Percentiles rank a stretch among this genome's conserved stretches.
phyloP scores from a whole-genome alignment of 2,797 vertebrate species.

The Pogoniulus pusillus region DNA sequence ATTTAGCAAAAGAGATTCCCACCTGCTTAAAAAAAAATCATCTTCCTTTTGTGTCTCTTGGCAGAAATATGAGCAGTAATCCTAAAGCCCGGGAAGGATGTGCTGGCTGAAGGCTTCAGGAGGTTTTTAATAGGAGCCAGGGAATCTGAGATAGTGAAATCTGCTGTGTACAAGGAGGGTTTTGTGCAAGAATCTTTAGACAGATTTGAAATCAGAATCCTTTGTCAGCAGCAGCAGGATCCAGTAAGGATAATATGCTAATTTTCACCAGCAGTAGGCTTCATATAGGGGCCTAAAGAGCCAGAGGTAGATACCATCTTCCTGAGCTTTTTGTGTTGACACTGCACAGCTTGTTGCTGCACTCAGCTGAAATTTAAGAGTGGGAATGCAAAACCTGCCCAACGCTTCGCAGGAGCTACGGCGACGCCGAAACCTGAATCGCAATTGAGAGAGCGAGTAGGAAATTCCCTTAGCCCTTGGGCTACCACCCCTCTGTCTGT shows the following conservation, averaged over 20 bases:
- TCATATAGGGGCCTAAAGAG: conserved; percentile 38
- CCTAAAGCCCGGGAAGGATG: not conserved
- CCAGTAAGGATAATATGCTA: conserved; percentile 32
- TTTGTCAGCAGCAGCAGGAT: conserved; percentile 50
- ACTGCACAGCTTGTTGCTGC: conserved; percentile 47
- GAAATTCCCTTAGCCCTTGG: conserved; percentile 55
- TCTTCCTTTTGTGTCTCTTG: not conserved
- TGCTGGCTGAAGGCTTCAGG: not conserved
- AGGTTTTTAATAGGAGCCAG: conserved; percentile 39
- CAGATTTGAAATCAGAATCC: conserved; percentile 40
- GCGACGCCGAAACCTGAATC: conserved; percentile 19
- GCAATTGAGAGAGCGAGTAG: not conserved
- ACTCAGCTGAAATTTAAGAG: conserved; percentile 10
- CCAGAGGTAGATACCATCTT: conserved; percentile 22
- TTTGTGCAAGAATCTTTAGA: conserved; percentile 30
- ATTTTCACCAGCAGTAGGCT: conserved; percentile 36
- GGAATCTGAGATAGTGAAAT: conserved; percentile 24
- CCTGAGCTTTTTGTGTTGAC: conserved; percentile 53
- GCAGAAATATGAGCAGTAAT: conserved; percentile 1
- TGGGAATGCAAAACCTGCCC: conserved; percentile 20
- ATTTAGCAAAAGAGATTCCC: not conserved
- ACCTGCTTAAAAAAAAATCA: not conserved
- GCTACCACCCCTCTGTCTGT: conserved; percentile 28
- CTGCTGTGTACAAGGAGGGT: not conserved
- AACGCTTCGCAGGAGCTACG: conserved; percentile 31